Conservation (phyloP, 1,140 invertebrate genomes). For the Globodera ellingtonae region DNA sequence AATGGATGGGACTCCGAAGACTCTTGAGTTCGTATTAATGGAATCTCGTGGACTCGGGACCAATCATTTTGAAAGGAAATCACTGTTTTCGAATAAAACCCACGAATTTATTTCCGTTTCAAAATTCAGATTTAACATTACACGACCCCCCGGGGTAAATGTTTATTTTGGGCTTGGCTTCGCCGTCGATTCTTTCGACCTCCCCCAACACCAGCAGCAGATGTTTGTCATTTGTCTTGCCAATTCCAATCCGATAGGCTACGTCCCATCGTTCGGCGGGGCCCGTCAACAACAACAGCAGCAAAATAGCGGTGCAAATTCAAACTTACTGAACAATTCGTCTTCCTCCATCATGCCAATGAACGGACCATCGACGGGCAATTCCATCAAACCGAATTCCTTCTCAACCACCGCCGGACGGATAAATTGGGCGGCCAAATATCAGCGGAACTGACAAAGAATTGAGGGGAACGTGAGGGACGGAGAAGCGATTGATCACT, state of each 20-base stretch:
- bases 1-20: too few species aligned
- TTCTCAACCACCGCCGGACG: conserved; percentile 21
- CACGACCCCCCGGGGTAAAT: too few species aligned
- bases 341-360: background rate
- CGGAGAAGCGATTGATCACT: background rate
- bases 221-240: too few species aligned
- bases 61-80: too few species aligned
- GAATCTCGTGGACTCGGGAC: too few species aligned
- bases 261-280: conserved; percentile 25
- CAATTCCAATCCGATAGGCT: background rate
- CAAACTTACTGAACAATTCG: background rate
- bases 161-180: too few species aligned
- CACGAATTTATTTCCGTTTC: too few species aligned
- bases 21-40: too few species aligned
- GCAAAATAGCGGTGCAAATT: conserved; percentile 11
- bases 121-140: too few species aligned
- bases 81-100: too few species aligned
- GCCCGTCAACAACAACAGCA: conserved; percentile 15
- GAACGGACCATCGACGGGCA: background rate
- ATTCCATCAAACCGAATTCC: background rate
- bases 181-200: too few species aligned
- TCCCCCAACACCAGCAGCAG: too few species aligned
- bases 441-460: conserved; percentile 22
- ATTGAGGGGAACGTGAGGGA: background rate
- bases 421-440: conserved; percentile 30